Evolutionary conservation across 2,888 invertebrate genomes (phyloP), one percentile per base, ranked within the genome.

Genomic region (Eledona agricola): DNA sequence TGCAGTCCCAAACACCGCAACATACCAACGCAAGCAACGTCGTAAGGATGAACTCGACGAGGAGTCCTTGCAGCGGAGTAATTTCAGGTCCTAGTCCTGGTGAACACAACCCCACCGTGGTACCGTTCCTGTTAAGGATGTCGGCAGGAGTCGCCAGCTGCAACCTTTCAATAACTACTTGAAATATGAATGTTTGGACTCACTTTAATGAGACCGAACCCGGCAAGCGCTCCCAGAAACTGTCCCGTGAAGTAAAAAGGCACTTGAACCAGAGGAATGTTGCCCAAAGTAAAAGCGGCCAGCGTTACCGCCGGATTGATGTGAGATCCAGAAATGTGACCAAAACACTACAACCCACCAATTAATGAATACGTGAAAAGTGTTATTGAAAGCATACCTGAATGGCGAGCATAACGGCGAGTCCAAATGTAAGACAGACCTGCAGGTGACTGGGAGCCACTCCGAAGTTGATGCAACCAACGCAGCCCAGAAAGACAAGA

Each of bases 221-320:
- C 91, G 9, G 83, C 70, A 9, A 82, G 75, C 4, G 83, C 87
- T 2, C 91, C 92, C 2, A 83, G 65, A 55, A 85, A 76, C 74
- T 92, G 88, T 3, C 81, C 86, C 1, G 85, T 67, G 1, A 85
- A 67, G 66, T 88, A 91, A 11, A 83, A 71, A 0, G 82, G 75
- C 1, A 83, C 85, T 19, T 80, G 74, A 11, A 75, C 65, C 3
- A 83, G 63, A 1, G 84, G 77, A 51, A 82, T 79, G 20, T 78
- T 74, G 0, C 86, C 86, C 65, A 83, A 78, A n/a, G 86, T 74
- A 1, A 83, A 77, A 0, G 88, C 83, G 0, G 85, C 85, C n/a
- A 87, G 72, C 0, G 90, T 88, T 1, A 91, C 86, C 0, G 86
- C 81, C 0, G 91, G 91, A 72, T 91, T 91, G 67, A 91, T 79